Percentiles rank a stretch among this genome's conserved stretches.
These are phyloP conservation scores for Platyscapa corneri DNA, from an alignment of 1,140 invertebrate genomes.

Conservation along the genomic window DNA sequence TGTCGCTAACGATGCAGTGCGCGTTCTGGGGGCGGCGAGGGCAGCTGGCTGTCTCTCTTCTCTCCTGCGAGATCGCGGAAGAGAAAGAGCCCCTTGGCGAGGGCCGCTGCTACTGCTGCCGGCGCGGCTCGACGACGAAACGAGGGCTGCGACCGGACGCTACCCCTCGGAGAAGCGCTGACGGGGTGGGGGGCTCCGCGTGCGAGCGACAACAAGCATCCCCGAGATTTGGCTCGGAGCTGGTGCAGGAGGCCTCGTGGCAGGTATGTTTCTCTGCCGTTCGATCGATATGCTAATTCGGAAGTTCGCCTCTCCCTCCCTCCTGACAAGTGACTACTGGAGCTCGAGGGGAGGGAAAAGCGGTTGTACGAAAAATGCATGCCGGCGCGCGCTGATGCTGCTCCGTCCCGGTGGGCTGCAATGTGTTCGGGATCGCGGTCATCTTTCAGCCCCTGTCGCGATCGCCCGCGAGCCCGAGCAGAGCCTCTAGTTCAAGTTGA, in stretches of 20 bases:
- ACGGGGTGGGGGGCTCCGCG: no score
- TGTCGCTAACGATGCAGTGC: conserved; percentile 65
- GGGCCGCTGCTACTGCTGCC: conserved; percentile 41
- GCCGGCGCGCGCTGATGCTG: neutral
- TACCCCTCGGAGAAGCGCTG: neutral
- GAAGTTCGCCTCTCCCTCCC: no score
- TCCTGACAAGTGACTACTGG: no score
- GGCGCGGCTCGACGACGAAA: neutral
- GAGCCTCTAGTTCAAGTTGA: no score
- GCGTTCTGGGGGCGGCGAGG: conserved; percentile 73
- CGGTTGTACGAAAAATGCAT: neutral
- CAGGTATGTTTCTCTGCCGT: conserved; percentile 1
- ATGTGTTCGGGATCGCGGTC: no score
- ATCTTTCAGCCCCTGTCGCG: no score
- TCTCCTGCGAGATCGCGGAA: conserved; percentile 12
- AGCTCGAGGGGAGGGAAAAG: neutral
- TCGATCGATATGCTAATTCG: conserved; percentile 1
- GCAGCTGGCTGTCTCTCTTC: conserved; percentile 63
- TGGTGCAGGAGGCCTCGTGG: conserved; percentile 1
- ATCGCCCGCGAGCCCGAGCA: no score
- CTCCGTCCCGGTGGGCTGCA: neutral
- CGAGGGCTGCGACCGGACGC: neutral
- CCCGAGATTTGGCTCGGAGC: neutral
- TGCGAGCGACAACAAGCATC: neutral
- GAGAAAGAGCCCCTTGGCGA: conserved; percentile 61